Conservation (phyloP, 2,797 vertebrate genomes). For the Tympanoctomys barrerae region DNA sequence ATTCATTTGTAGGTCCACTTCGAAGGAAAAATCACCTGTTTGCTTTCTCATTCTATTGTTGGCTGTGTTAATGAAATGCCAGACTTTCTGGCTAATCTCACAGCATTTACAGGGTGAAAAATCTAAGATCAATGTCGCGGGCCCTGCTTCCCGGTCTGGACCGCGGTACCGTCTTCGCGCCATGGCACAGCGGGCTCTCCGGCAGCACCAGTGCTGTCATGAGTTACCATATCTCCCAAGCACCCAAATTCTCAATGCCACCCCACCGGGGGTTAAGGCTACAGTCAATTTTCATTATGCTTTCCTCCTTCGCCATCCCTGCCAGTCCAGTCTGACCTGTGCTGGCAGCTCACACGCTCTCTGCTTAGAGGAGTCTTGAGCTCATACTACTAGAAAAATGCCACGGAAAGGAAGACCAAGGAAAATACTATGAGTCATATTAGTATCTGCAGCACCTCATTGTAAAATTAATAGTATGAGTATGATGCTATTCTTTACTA, state of each 20-base stretch:
- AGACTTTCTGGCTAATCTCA: not conserved
- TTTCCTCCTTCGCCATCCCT: not conserved
- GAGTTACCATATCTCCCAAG: too few relatives aligned
- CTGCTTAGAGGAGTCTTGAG: not conserved
- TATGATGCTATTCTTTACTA: not conserved
- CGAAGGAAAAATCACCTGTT: not conserved
- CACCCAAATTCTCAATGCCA: rapidly evolving
- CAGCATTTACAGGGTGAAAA: not conserved
- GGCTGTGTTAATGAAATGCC: not conserved
- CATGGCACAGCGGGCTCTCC: not conserved
- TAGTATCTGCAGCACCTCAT: not conserved
- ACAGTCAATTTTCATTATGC: not conserved
- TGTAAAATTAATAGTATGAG: not conserved
- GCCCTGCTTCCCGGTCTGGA: not conserved
- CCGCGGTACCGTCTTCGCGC: not conserved
- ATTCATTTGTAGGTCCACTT: not conserved
- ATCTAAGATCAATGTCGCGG: not conserved
- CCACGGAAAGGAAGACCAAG: not conserved
- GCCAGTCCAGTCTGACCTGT: too few relatives aligned
- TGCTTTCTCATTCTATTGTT: not conserved
- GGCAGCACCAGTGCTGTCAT: not conserved
- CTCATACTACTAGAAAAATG: not conserved
- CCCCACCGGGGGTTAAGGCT: too few relatives aligned
- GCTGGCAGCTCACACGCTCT: not conserved
- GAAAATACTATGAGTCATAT: not conserved